Conservation (phyloP, 2,113 vertebrate genomes). For the Bos javanicus region DNA sequence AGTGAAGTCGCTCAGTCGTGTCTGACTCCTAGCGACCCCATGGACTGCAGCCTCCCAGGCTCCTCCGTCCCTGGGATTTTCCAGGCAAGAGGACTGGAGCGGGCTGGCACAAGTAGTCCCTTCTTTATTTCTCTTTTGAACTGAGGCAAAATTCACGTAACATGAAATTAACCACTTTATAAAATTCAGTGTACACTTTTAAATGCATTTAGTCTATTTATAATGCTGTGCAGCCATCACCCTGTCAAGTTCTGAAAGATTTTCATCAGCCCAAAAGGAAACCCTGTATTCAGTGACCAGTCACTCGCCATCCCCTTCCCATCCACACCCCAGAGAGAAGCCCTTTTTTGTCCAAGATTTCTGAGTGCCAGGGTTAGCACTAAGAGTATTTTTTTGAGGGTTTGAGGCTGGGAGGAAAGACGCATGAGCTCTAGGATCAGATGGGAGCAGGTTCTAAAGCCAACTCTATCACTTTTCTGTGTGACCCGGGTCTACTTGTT, state of each 20-base stretch:
- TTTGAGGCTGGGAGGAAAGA: neutral
- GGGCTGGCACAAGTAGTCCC: neutral
- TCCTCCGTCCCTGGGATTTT: no score
- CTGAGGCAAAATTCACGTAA: neutral
- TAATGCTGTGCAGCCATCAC: neutral
- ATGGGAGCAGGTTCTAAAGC: neutral
- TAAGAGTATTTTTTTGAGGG: neutral
- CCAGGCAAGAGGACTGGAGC: no score
- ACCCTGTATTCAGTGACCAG: neutral
- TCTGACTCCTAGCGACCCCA: no score
- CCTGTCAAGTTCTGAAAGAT: neutral
- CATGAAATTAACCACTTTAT: neutral
- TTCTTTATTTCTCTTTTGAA: neutral
- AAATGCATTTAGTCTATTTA: neutral
- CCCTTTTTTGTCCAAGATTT: neutral
- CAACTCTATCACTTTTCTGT: neutral
- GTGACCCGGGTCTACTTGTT: no score
- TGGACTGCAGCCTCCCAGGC: no score
- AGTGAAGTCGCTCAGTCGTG: no score
- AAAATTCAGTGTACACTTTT: neutral
- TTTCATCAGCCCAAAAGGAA: neutral
- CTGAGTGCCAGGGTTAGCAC: neutral
- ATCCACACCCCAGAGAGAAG: neutral
- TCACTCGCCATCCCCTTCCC: rapidly evolving
- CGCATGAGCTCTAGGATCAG: neutral